Base-by-base conservation (phyloP, 2,888 invertebrate species). In the Saturnia pavonia region DNA sequence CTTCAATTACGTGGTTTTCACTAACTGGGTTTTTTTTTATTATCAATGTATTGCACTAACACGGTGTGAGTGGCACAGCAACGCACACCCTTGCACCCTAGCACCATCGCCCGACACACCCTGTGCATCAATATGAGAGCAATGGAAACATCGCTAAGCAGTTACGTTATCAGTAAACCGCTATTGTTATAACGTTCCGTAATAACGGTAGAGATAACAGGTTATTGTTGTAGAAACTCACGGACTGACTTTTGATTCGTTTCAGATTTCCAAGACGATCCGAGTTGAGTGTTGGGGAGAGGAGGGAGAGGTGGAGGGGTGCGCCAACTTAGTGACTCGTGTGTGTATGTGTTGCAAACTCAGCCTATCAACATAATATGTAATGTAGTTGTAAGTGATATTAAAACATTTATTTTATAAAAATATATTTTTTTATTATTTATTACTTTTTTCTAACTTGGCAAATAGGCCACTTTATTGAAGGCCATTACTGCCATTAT, bases 101-200 rank as follows among this genome's bases (percentile, higher is more conserved):
- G 54, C 22, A 54, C n/a, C n/a, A n/a, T n/a, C n/a, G n/a, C n/a
- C 48, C 54, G 7, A 34, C 34, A 34, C 9, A 19, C 57, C 25
- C 57, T 14, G 4, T 11, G 57, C 57, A 25, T 57, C 57, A 19
- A 57, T 57, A 57, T 14, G 25, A 57, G 25, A 57, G 57, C 25
- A 19, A 54, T 11, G 22, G 8, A 22, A n/a, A 8, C 22, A 54
- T 54, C 60, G 27, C 27, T 16, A 34, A 25, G 34, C 60, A 40
- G 40, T 65, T 40, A 19, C 65, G 40, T 65, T 65, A 65, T 65
- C 65, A 65, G 60, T 16, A 6, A n/a, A 34, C 34, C 25, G 65
- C 9, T 65, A 40, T 65, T 40, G 65, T 65, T 65, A 19, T 40
- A 57, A 40, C 65, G 65, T 65, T 65, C 65, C 6, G 65, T n/a